Evolutionary conservation across 2,797 vertebrate species (phyloP), one percentile per base, ranked within the genome.

Genomic region (Apogon hyalosoma): DNA sequence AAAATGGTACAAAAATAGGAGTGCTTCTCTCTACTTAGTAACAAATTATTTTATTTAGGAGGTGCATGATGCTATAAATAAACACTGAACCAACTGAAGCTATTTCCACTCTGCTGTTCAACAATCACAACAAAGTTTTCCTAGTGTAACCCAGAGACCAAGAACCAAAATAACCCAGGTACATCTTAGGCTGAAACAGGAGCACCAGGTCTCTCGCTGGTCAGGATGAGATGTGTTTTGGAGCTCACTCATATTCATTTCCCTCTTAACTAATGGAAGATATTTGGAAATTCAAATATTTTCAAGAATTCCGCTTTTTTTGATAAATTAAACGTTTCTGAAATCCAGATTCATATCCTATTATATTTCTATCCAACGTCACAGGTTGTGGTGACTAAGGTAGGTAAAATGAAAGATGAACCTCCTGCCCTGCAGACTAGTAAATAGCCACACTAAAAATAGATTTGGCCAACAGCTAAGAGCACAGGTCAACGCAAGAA

Each of bases 371-470:
- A 12, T 11, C 8, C 1, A 24, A 48, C 45, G 24, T 68, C 6
- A 50, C 8, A 75, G 1, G 2, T 59, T 73, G 67, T 38, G 7
- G 46, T 61, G 62, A 76, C 47, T 58, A 49, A 71, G 45, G 49
- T 41, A 64, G 69, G 71, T 77, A 73, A 38, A 80, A 84, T 75
- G 84, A 84, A 87, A 89, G 78, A 58, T 85, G 84, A 91, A 78
- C 75, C 82, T 73, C 41, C 47, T 65, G 74, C 50, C 71, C 47
- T 59, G 18, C 47, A 1, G 2, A 49, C 46, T 14, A 80, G 80
- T 71, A 88, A 87, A 84, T 43, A 83, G 67, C 58, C 14, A 40
- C 5, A 7, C 85, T 88, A 88, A 89, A 88, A 88, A 85, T 90
- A 87, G 79, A 83, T 60, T 65, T 63, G 40, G 77, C 48, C 63